phyloP scores from a whole-genome alignment of 2,113 vertebrate species.

The Pandion haliaetus region DNA sequence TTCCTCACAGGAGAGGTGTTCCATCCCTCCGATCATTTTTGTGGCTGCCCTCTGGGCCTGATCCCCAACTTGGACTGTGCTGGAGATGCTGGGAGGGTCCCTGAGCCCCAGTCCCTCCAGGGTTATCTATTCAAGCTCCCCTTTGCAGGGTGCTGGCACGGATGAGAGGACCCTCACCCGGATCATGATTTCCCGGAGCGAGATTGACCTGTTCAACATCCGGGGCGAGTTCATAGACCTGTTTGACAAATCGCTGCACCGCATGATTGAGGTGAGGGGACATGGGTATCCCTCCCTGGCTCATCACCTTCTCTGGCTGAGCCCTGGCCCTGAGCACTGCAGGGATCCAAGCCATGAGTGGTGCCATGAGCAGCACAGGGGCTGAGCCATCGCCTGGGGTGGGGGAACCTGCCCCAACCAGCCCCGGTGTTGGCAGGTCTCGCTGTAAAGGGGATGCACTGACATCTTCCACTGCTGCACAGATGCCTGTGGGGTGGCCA shows the following conservation, averaged over 20 bases:
- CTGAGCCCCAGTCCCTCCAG: neutral
- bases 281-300: accelerated
- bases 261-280: conserved; percentile 88
- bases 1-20: neutral
- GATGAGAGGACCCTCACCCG: conserved; percentile 93
- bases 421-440: neutral
- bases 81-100: neutral
- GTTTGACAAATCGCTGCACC: conserved; percentile 87
- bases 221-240: conserved; percentile 90
- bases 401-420: neutral
- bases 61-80: neutral
- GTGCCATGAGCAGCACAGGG: neutral
- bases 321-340: neutral
- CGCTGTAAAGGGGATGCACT: neutral
- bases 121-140: neutral
- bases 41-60: neutral
- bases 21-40: neutral
- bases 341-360: accelerated
- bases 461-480: neutral
- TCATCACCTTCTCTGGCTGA: neutral
- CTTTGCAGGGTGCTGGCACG: conserved; percentile 87
- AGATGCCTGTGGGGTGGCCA: neutral
- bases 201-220: conserved; percentile 91
- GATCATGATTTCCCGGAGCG: conserved; percentile 92
- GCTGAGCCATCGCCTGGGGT: neutral